phyloP scores from a whole-genome alignment of 2,113 vertebrate species.

The Myotis brandtii region DNA sequence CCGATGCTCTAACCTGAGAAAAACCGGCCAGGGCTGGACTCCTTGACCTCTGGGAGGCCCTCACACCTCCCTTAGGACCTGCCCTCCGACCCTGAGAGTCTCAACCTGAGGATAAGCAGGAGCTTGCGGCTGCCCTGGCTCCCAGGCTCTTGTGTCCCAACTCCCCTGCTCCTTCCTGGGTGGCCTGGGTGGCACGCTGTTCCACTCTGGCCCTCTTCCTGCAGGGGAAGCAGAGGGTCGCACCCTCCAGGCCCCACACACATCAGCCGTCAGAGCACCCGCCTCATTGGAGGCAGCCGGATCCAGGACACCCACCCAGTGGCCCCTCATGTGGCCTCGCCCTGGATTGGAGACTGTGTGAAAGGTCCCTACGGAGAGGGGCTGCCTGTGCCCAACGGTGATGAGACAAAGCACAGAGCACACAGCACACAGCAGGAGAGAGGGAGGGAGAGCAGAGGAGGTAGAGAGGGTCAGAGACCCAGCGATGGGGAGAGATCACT shows the following conservation, averaged over 20 bases:
- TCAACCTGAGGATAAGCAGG: neutral
- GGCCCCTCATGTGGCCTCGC: fast-evolving
- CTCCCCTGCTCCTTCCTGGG: neutral
- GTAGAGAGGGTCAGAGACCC: neutral
- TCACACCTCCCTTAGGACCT: fast-evolving
- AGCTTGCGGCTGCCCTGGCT: too few relatives aligned
- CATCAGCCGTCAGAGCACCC: neutral
- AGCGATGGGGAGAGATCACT: neutral
- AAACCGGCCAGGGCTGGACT: neutral
- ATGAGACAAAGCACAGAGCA: neutral
- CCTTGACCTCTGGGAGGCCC: neutral
- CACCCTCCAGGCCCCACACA: neutral
- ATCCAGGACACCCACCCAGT: neutral
- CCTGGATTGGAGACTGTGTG: neutral
- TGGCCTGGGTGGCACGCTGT: neutral
- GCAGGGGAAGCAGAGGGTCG: neutral
- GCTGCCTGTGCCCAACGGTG: fast-evolving
- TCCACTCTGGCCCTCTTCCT: neutral
- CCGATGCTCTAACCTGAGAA: too few relatives aligned
- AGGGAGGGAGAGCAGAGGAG: too few relatives aligned
- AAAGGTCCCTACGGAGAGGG: too few relatives aligned
- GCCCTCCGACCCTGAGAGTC: neutral
- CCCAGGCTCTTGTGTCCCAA: neutral
- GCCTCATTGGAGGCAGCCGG: neutral
- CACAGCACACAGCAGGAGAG: neutral